phyloP scores from a whole-genome alignment of 2,888 invertebrate species.

The Dendrolimus houi region DNA sequence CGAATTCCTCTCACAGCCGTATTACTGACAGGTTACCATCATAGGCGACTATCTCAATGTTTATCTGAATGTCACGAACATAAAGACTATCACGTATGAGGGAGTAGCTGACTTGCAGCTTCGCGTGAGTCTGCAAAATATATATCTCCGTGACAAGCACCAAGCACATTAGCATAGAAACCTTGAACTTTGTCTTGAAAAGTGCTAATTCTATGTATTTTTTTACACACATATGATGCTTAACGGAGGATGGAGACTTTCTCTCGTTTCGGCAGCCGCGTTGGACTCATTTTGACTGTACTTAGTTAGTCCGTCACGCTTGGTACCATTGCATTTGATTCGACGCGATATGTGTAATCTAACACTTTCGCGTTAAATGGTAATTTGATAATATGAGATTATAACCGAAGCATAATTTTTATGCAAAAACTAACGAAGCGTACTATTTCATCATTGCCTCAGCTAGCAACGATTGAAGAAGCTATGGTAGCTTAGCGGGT shows the following conservation, averaged over 20 bases:
- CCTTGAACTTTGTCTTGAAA: constrained; percentile 5
- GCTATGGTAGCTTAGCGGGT: too few species aligned
- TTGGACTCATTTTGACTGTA: constrained; percentile 47
- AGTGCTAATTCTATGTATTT: constrained; percentile 35
- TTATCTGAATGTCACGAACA: too few species aligned
- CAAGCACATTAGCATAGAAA: not conserved
- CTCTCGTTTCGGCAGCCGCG: constrained; percentile 38
- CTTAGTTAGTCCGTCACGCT: constrained; percentile 18
- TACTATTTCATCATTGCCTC: too few species aligned
- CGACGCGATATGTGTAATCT: not conserved
- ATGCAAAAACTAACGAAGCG: not conserved
- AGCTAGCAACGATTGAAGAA: too few species aligned
- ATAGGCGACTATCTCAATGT: too few species aligned
- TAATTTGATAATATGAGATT: too few species aligned
- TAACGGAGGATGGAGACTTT: constrained; percentile 60
- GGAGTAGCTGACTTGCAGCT: too few species aligned
- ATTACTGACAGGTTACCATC: too few species aligned
- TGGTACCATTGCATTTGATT: not conserved
- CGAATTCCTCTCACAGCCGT: too few species aligned
- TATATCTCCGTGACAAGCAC: too few species aligned
- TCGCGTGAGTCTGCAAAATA: too few species aligned
- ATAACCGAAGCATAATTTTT: not conserved
- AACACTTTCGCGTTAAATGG: not conserved
- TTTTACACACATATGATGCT: constrained; percentile 36
- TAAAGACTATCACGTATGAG: too few species aligned